Conservation (phyloP, 1,140 invertebrate species). For the Oppia nitens region DNA sequence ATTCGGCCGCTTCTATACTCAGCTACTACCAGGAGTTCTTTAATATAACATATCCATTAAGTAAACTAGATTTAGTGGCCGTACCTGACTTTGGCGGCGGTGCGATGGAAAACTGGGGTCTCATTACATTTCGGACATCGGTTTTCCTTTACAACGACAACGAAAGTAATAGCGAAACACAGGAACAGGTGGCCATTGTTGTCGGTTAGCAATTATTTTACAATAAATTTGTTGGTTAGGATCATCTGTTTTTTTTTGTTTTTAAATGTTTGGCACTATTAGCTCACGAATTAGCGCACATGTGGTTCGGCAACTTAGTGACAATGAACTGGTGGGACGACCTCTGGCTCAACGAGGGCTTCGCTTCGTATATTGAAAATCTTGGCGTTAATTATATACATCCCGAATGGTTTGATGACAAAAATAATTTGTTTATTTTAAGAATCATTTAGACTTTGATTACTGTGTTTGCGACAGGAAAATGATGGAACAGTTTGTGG, state of each 20-base stretch:
- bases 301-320: slow-evolving; percentile 59
- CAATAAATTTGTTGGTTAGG: no score
- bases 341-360: slow-evolving; percentile 81
- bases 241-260: neutral
- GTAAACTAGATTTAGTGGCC: slow-evolving; percentile 35
- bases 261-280: neutral
- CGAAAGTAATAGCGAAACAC: slow-evolving; percentile 45
- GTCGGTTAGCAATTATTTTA: no score
- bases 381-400: slow-evolving; percentile 52
- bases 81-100: slow-evolving; percentile 68
- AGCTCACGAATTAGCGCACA: slow-evolving; percentile 18
- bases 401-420: slow-evolving; percentile 47
- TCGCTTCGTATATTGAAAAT: slow-evolving; percentile 68
- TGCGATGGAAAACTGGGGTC: slow-evolving; percentile 91
- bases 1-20: slow-evolving; percentile 50
- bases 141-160: slow-evolving; percentile 51
- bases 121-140: slow-evolving; percentile 59
- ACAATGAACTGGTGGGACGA: slow-evolving; percentile 73
- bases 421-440: neutral
- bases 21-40: slow-evolving; percentile 72
- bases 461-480: slow-evolving; percentile 13
- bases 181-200: slow-evolving; percentile 61
- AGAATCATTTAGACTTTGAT: neutral
- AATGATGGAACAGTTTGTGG: slow-evolving; percentile 25
- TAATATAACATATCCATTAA: slow-evolving; percentile 58